Base-by-base conservation (phyloP, 1,140 invertebrate genomes). In the Nephotettix cincticeps region DNA sequence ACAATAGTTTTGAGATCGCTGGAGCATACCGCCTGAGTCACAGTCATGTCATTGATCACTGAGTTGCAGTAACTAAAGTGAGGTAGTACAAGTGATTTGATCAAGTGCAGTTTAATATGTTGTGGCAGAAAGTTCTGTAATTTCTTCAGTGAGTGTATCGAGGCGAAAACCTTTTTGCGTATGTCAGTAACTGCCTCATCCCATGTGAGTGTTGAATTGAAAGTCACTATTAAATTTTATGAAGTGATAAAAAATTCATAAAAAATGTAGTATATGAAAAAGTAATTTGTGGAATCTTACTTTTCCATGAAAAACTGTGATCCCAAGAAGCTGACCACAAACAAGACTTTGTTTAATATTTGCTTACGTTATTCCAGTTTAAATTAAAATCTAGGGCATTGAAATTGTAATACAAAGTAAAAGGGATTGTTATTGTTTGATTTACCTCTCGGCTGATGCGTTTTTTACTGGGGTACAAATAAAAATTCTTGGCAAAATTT, bases 401-500 rank as follows among this genome's bases (percentile, higher is more conserved):
- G 6, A 40, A 40, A 14, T 11, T 43, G 25, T 19, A 40, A 17
- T 23, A 19, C 13, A 40, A 30, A 11, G 19, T 65, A 65, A 36
- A 27, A n/a, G 28, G 11, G 63, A 36, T 65, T 36, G 63, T 23
- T 36, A 36, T 65, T 65, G 32, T 65, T 30, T 65, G n/a, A 65
- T 30, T 36, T n/a, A 36, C 30, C 63, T 65, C 63, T 65, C 63
- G 27, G 63, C 63, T 65, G 19, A 65, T 65, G 56, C 56, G 29
- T 65, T 65, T 27, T 28, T 65, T 65, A 65, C 63, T 65, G 28
- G 63, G 13, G 36, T 43, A 65, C 28, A 65, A 36, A 65, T 30
- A 65, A 65, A 65, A 28, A 36, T 65, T 27, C 63, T n/a, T 27
- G 36, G 63, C 36, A 6, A 65, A 65, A 65, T 65, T 65, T 65